Percentiles rank a stretch among this genome's conserved stretches.
Conservation (phyloP, 2,113 vertebrate genomes). For the Tachuris rubrigastra region DNA sequence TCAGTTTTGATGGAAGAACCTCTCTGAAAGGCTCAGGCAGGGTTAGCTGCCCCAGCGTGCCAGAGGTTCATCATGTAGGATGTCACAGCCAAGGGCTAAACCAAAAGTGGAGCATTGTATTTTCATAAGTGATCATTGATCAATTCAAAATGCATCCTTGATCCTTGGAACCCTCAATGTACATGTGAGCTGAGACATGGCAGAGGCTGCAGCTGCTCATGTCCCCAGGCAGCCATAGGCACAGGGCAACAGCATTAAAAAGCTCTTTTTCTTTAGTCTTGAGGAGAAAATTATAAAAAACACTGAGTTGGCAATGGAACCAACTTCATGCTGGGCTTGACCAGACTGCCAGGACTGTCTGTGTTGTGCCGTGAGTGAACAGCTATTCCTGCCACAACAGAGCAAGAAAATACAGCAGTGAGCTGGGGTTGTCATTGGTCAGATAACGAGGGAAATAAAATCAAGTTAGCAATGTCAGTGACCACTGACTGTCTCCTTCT, state of each 20-base stretch:
- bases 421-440: not conserved
- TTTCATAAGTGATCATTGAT: not conserved
- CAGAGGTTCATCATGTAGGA: not conserved
- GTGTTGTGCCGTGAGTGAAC: not conserved
- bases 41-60: accelerated
- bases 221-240: not conserved
- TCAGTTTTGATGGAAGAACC: not conserved
- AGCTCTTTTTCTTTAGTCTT: not conserved
- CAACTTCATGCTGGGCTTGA: not conserved
- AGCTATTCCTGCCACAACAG: not conserved
- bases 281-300: not conserved
- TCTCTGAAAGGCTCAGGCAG: not conserved
- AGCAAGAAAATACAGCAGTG: not conserved
- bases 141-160: accelerated
- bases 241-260: not conserved
- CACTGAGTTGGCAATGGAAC: not conserved
- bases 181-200: not conserved
- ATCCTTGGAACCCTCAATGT: not conserved
- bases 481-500: not conserved
- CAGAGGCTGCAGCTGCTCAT: not conserved
- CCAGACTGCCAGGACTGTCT: not conserved
- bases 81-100: not conserved
- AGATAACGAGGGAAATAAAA: not conserved
- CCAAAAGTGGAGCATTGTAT: not conserved
- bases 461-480: not conserved